Evolutionary conservation across 2,888 invertebrate species (phyloP), one percentile per base, ranked within the genome.

Genomic region (Phymatocera aterrima): DNA sequence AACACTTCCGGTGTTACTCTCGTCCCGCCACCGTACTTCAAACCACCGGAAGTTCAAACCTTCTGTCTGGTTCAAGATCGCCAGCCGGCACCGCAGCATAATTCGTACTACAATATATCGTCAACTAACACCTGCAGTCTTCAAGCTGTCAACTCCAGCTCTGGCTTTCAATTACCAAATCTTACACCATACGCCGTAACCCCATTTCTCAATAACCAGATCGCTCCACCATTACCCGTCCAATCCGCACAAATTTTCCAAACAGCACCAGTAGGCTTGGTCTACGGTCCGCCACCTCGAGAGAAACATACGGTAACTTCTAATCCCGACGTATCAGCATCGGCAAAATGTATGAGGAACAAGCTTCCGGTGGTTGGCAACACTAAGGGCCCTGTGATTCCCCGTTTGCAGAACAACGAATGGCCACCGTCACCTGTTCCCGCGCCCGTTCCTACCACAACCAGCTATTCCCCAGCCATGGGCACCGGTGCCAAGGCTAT

Each of bases 21-120:
- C 37, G 78, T 88, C 46, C 85, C 88, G 0, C 88, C 86, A 61
- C 80, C 88, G 0, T 88, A 86, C 77, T 87, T 84, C 72, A 89
- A 89, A 15, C 83, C 87, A 0, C 83, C 84, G 8, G 87, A 89
- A n/a, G 79, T 86, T 15, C 87, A 87, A 74, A 80, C 87, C 0
- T 83, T 85, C 54, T 87, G 86, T 31, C 34, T 88, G 2, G 77
- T 88, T 3, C 87, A 85, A 60, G 88, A 88, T 40, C 84, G 86
- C 15, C 74, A 78, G 21, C 28, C 54, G 10, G 31, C 72, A n/a
- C 78, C 70, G 70, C 78, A 70, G 31, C 78, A 78, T 37, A 78
- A 60, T 48, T 81, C 86, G 48, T 88, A 86, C 43, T 88, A 88
- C 79, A 87, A 87, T 70, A 80, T 87, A 34, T 81, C 86, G 21